Percentiles rank a stretch among this genome's conserved stretches.
phyloP scores from a whole-genome alignment of 2,113 vertebrate genomes.

The Panthera tigris region DNA sequence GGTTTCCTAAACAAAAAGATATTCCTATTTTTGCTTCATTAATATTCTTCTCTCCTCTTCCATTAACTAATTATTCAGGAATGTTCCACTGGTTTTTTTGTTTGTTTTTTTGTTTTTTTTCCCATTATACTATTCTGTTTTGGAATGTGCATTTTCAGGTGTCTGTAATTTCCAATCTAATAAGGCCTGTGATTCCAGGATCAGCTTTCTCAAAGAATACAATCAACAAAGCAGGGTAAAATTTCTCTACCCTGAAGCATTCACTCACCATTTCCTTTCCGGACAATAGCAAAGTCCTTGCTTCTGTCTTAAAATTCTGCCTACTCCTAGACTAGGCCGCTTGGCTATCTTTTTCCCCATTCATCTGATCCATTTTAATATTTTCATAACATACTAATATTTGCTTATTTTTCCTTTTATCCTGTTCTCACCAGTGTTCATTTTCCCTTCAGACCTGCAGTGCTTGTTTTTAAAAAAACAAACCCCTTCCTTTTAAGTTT shows the following conservation, averaged over 20 bases:
- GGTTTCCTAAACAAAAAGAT: slow-evolving; percentile 37
- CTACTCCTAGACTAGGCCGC: not conserved
- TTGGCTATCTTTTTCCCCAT: not conserved
- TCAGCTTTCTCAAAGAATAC: not conserved
- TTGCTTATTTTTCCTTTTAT: not conserved
- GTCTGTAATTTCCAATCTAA: not conserved
- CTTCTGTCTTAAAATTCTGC: not conserved
- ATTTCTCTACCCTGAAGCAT: not conserved
- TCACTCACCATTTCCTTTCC: not conserved
- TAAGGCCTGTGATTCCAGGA: not conserved
- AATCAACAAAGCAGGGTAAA: not conserved
- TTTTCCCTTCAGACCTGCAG: not conserved
- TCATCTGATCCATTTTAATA: not conserved
- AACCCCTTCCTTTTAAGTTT: not conserved
- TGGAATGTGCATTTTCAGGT: not conserved
- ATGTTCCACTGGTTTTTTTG: not conserved
- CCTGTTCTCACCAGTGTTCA: not conserved
- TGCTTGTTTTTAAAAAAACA: not conserved
- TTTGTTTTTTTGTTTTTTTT: not conserved
- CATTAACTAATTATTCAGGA: not conserved
- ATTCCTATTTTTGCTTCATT: not conserved
- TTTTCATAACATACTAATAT: not conserved
- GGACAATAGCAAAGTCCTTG: not conserved
- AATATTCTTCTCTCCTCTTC: not conserved
- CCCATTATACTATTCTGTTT: not conserved